A percentile compares a stretch with the other conserved stretches of the same genome.
These are phyloP conservation scores for Dendrocopos noguchii DNA, from an alignment of 2,113 vertebrate genomes.

Conservation along the genomic window DNA sequence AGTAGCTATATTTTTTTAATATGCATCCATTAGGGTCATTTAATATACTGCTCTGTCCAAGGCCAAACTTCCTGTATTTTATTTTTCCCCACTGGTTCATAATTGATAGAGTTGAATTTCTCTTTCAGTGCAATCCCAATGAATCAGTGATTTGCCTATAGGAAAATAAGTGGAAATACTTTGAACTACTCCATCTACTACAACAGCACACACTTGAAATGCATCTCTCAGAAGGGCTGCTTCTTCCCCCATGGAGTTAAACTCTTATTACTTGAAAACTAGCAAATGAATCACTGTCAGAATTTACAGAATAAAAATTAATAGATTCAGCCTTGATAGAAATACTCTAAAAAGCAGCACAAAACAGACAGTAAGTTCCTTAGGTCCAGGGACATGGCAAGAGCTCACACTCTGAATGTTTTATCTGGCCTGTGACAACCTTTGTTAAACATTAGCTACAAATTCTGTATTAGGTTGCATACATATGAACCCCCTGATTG, in stretches of 20 bases:
- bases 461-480: background rate
- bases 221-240: background rate
- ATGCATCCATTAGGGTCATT: background rate
- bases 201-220: background rate
- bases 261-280: background rate
- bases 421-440: background rate
- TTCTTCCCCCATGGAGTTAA: background rate
- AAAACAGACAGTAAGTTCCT: background rate
- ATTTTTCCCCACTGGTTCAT: background rate
- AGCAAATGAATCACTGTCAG: background rate
- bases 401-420: background rate
- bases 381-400: background rate
- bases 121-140: background rate
- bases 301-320: slow-evolving; percentile 25
- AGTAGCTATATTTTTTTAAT: background rate
- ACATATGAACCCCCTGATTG: background rate
- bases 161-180: background rate
- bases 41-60: background rate
- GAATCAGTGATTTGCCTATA: background rate
- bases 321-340: background rate
- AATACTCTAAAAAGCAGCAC: background rate
- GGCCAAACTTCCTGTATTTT: background rate
- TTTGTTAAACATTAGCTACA: background rate
- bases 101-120: background rate
- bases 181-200: background rate